A percentile compares a stretch with the other conserved stretches of the same genome.
Evolutionary conservation across 1,140 invertebrate genomes (phyloP).

Genomic region (Heliconius nattereri): DNA sequence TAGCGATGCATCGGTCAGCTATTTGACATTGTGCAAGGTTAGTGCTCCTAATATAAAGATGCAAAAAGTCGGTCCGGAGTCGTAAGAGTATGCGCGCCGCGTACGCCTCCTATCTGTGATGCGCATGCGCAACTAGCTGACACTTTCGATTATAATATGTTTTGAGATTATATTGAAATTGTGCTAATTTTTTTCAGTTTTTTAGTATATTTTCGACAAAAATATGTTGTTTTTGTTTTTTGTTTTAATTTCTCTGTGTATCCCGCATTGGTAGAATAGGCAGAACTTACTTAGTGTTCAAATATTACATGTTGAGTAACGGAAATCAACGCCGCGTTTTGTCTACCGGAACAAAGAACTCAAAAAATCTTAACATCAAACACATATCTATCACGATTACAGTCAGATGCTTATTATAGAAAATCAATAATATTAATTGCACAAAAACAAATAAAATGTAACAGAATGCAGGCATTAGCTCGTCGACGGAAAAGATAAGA

Average conservation of each 20-base stretch:
- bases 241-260: no score
- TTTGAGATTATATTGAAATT: neutral
- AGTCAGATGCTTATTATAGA: neutral
- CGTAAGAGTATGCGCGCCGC: constrained; percentile 54
- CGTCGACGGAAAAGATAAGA: constrained; percentile 41
- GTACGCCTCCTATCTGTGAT: constrained; percentile 42
- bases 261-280: no score
- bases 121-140: constrained; percentile 57
- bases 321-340: no score
- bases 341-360: neutral
- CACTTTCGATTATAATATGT: constrained; percentile 1
- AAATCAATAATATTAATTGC: neutral
- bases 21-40: constrained; percentile 81
- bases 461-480: constrained; percentile 4
- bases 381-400: neutral
- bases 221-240: no score
- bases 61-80: constrained; percentile 57
- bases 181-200: neutral
- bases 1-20: constrained; percentile 66
- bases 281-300: no score
- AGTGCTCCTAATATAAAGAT: constrained; percentile 80
- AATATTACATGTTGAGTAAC: no score
- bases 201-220: no score
- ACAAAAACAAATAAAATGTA: constrained; percentile 6
- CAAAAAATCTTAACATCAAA: neutral